Percentiles rank a stretch among this genome's conserved stretches.
Evolutionary conservation across 2,888 invertebrate genomes (phyloP).

Genomic region (Cantharis flavilabris): DNA sequence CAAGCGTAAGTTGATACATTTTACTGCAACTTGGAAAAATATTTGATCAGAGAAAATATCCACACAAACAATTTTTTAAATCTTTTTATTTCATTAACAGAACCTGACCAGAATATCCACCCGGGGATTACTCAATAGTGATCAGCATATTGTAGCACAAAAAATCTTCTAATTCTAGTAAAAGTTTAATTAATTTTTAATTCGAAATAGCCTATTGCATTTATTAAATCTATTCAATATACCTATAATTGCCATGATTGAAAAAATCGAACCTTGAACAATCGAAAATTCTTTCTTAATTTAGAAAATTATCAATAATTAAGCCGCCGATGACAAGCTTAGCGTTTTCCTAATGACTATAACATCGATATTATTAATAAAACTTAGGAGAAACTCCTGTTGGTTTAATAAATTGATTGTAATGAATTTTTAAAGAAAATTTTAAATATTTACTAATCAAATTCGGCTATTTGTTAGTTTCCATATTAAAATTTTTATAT

Average conservation of each 20-base stretch:
- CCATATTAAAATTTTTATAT: not conserved
- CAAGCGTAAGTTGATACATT: not conserved
- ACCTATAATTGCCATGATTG: not conserved
- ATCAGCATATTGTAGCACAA: not conserved
- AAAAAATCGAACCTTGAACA: not conserved
- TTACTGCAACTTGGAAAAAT: not conserved
- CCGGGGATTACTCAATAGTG: not conserved
- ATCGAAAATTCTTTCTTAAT: not conserved
- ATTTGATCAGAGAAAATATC: not conserved
- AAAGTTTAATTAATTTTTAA: not conserved
- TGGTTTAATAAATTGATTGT: not conserved
- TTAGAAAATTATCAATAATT: not conserved
- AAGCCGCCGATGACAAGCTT: not conserved
- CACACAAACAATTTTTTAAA: not conserved
- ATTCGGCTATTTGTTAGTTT: not conserved
- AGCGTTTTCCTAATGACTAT: not conserved
- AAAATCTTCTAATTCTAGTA: not conserved
- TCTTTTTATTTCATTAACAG: not conserved
- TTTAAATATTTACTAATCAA: not conserved
- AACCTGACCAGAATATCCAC: not conserved
- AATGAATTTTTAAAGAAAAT: not conserved
- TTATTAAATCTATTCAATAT: not conserved
- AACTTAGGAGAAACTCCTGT: not conserved
- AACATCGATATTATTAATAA: not conserved
- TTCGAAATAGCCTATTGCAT: no score